phyloP scores from a whole-genome alignment of 1,140 invertebrate genomes.

The Ylistrum balloti region DNA sequence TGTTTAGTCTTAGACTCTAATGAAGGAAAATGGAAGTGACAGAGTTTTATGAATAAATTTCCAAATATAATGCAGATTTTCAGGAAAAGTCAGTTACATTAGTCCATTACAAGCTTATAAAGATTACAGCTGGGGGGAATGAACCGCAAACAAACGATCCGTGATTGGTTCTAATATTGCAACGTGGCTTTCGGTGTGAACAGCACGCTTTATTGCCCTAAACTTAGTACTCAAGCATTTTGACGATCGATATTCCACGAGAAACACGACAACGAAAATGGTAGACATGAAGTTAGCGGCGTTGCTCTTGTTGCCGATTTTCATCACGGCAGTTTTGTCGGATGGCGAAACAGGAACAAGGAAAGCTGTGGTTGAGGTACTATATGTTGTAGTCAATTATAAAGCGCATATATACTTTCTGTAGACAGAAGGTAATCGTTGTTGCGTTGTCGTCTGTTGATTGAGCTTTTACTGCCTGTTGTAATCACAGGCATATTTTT shows the following conservation, averaged over 20 bases:
- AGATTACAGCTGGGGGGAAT: background rate
- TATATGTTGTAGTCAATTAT: background rate
- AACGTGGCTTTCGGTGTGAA: background rate
- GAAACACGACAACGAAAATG: background rate
- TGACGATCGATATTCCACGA: background rate
- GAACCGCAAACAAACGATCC: background rate
- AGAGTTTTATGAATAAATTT: too few relatives aligned
- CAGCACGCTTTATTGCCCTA: background rate
- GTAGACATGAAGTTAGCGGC: background rate
- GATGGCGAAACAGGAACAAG: background rate
- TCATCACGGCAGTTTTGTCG: background rate
- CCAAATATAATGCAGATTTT: too few relatives aligned
- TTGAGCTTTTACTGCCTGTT: too few relatives aligned
- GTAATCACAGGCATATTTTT: too few relatives aligned
- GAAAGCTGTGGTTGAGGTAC: background rate
- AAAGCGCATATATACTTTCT: too few relatives aligned
- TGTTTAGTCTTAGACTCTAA: too few relatives aligned
- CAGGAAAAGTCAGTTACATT: too few relatives aligned
- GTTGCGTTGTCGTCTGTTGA: too few relatives aligned
- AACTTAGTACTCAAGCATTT: background rate
- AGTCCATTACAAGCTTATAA: too few relatives aligned
- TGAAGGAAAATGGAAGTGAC: too few relatives aligned
- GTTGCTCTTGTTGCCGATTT: background rate
- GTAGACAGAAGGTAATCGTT: too few relatives aligned
- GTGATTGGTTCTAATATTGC: constrained; percentile 2